These are phyloP conservation scores for Dermatemys mawii DNA, from an alignment of 2,113 vertebrate genomes.

Conservation along the genomic window DNA sequence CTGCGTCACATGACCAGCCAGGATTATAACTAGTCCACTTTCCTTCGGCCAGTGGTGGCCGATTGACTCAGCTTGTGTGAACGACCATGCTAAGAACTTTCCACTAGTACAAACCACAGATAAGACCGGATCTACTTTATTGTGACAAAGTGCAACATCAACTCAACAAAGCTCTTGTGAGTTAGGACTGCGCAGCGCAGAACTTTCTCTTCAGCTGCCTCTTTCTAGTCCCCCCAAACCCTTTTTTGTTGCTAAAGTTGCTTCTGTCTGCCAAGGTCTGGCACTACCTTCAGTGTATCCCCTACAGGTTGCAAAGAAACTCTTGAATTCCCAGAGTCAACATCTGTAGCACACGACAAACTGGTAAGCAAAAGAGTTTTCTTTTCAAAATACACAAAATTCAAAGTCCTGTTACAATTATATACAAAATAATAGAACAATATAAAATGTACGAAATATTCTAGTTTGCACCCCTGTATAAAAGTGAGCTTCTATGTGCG, in stretches of 20 bases:
- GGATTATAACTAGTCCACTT: conserved; percentile 85
- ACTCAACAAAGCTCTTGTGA: not conserved
- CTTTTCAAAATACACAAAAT: conserved; percentile 78
- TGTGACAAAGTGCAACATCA: conserved; percentile 50
- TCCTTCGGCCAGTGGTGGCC: not conserved
- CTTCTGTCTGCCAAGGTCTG: not conserved
- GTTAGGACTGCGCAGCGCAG: not conserved
- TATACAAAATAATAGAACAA: conserved; percentile 79
- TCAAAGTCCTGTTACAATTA: conserved; percentile 71
- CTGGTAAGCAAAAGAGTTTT: not conserved
- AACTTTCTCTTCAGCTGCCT: not conserved
- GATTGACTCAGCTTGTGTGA: not conserved
- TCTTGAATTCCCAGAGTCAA: not conserved
- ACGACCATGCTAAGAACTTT: not conserved
- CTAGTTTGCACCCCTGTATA: conserved; percentile 75
- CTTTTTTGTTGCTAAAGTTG: not conserved
- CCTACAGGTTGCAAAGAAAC: not conserved
- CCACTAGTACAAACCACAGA: not conserved
- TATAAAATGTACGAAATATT: conserved; percentile 79
- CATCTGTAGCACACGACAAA: not conserved
- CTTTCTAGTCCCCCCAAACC: not conserved
- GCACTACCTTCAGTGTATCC: not conserved
- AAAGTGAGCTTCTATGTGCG: conserved; percentile 66
- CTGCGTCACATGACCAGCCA: conserved; percentile 87
- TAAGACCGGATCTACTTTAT: conserved; percentile 63